Base-by-base conservation (phyloP, 2,113 vertebrate genomes). In the Marmota monax region DNA sequence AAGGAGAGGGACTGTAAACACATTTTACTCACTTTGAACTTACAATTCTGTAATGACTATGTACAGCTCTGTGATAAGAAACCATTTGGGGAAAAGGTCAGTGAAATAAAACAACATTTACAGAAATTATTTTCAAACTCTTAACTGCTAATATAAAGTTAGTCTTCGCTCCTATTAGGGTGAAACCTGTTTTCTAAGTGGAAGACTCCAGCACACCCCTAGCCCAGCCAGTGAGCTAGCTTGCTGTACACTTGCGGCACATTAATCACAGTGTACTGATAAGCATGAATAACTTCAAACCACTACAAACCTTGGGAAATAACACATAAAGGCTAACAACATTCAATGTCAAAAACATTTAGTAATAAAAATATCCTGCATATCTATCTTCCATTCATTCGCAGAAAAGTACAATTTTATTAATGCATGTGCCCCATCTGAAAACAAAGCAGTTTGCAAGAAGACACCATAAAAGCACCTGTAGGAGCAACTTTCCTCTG, bases 151-250 rank as follows among this genome's bases (percentile, higher is more conserved):
- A 51, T 3, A 76, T 45, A 76, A 39, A 56, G 42, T 20, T 37
- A 20, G 34, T 2, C 17, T 53, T n/a, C 7, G 0, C 29, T 48
- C 23, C 80, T 67, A 53, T 1, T 2, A 0, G 34, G n/a, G 29
- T 25, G 25, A 61, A 88, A 32, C 17, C 45, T 2, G 34, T 1
- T 0, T 10, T 27, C 12, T 25, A 7, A 0, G 1, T 0, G 61
- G 29, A 56, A 1, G 6, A 0, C 1, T 42, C n/a, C 16, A 22
- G 34, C 4, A 20, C 14, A 4, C 29, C 7, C 22, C 20, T 3
- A 20, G 8, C 37, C 39, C 13, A 2, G 14, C 27, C 1, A 25
- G 39, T 4, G 11, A 92, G 32, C 14, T 3, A 92, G 32, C 14
- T 3, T 5, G 14, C 37, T 34, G 1, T n/a, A 10, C 22, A 56